Evolutionary conservation across 2,113 vertebrate species (phyloP), one percentile per base, ranked within the genome.

Genomic region (Nothoprocta pentlandii): DNA sequence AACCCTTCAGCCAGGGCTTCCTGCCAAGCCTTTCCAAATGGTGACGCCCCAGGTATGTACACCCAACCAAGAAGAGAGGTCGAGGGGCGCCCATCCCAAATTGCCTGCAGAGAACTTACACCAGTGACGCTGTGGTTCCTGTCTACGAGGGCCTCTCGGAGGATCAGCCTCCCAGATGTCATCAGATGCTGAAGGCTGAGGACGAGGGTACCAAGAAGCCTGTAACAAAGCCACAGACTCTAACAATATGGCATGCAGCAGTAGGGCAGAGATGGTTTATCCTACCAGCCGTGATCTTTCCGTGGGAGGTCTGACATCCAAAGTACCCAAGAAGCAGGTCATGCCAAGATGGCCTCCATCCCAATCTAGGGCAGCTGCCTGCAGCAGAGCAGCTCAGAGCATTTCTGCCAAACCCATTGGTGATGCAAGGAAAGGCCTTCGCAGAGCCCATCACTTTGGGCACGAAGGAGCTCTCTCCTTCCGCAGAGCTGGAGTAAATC

Each of bases 181-280:
- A 98, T 96, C n/a, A 99, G 95, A 81, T 99, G 98, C 96, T 99
- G 98, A 67, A 99, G 98, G 89, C 98, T 99, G 95, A 99, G 97
- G 36, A 98, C 97, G 81, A 99, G 97, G 61, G 97, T 98, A 25
- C 99, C 98, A 0, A 99, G 98, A 39, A 98, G 94, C 95, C 99
- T 99, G 51, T 26, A 93, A 94, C 25, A 94, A 63, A 88, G 80
- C 10, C 80, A 81, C 47, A 71, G 53, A 23, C 56, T 91, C 47
- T 36, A 82, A 59, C 39, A 85, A n/a, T 10, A 30, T 23, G 2
- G 13, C 25, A 22, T 1, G 1, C 4, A 56, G 36, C 70, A 64
- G 5, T 30, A 22, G 15, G 22, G 11, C 22, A n/a, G 28, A 10
- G 39, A 44, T 39, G 62, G 54, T 32, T 58, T 58, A 32, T 58